Evolutionary conservation across 2,113 vertebrate species (phyloP), one percentile per base, ranked within the genome.

Genomic region (Dromiciops gliroides): DNA sequence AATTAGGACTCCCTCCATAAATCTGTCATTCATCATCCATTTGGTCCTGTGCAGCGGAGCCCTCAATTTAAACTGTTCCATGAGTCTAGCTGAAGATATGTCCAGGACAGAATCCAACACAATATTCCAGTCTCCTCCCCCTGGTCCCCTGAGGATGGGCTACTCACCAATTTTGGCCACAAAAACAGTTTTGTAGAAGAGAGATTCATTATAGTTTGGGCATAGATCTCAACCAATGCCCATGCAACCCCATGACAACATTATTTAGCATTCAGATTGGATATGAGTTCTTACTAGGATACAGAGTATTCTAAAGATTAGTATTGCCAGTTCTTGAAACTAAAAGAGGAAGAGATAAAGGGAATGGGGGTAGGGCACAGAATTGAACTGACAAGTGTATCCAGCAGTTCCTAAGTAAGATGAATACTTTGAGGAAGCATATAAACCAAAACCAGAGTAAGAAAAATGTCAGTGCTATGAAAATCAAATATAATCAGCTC

Each of bases 161-260:
- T 95, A 96, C 89, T 97, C 97, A 97, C 98, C 97, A 96, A 91
- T 98, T 97, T 96, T 98, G 98, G 98, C 98, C 97, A 97, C 97
- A 93, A 24, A 94, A 94, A 95, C 96, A 90, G 98, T 97, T 97
- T 95, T 95, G 96, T 52, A 95, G 97, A 96, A 96, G 96, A 97
- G 96, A 98, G 96, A 98, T 97, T 97, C 98, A 98, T 98, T 98
- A 98, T 96, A 97, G 97, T 97, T 97, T 97, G 96, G 97, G 97
- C 97, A 97, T 97, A 97, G 97, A 97, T 97, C 97, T 97, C 97
- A 95, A 94, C 96, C 97, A 97, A 95, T 97, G 97, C 97, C 97
- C 95, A 92, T 94, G 67, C 95, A 97, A 96, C 97, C 97, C 93
- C 96, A 0, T 98, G 98, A 98, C 97, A 98, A 98, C 97, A 96